Conservation (phyloP, 2,797 vertebrate species). For the Pogonophryne albipinna region DNA sequence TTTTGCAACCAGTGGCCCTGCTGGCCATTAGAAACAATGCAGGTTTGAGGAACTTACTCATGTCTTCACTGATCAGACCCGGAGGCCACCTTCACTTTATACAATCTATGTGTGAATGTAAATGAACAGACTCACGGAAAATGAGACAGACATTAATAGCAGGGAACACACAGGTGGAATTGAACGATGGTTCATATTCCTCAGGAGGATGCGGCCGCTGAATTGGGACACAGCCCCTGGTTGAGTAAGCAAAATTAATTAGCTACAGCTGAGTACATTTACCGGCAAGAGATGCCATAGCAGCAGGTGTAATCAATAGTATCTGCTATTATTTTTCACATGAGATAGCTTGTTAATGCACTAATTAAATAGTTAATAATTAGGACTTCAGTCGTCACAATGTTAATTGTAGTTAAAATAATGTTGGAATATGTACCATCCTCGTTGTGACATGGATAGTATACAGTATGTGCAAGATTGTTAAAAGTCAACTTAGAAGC, state of each 20-base stretch:
- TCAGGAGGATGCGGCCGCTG: background rate
- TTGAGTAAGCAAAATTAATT: background rate
- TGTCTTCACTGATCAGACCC: no score
- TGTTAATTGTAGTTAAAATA: background rate
- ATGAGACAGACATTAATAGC: background rate
- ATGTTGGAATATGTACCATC: no score
- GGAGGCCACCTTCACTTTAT: no score
- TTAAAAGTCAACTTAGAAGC: background rate
- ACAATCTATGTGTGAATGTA: no score
- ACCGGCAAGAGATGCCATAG: background rate
- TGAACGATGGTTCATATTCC: background rate
- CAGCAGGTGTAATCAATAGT: background rate
- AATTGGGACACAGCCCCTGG: no score
- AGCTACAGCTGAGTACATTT: conserved; percentile 16
- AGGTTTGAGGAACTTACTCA: no score
- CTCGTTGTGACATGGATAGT: no score
- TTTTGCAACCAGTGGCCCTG: no score
- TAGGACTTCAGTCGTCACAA: background rate
- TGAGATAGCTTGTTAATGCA: conserved; percentile 2
- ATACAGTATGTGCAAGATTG: background rate
- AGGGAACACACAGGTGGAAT: conserved; percentile 14
- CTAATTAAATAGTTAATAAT: background rate
- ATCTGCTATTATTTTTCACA: background rate
- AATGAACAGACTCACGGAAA: background rate
- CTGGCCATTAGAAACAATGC: no score